Evolutionary conservation across 2,113 vertebrate species (phyloP).

Genomic region (Fregetta grallaria): DNA sequence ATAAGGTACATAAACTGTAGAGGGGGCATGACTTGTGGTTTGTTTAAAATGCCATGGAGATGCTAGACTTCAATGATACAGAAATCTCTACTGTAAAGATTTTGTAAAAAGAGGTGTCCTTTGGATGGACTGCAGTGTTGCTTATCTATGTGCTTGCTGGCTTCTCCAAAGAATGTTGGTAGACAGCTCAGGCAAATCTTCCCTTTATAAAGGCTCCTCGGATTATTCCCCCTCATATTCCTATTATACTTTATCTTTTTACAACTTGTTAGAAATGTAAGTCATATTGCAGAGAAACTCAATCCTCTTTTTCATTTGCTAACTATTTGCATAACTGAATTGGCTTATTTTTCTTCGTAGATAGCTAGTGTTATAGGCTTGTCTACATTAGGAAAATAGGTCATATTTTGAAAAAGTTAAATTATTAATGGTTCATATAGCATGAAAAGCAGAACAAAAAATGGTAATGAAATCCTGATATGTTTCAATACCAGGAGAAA

Average conservation of each 20-base stretch:
- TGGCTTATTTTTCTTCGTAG: constrained; percentile 3
- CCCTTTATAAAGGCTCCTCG: neutral
- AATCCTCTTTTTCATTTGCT: neutral
- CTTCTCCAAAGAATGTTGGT: neutral
- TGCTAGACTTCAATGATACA: neutral
- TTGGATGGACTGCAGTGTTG: neutral
- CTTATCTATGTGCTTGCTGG: neutral
- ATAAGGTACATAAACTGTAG: neutral
- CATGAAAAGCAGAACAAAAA: neutral
- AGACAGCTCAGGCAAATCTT: neutral
- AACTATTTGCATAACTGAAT: constrained; percentile 12
- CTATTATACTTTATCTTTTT: neutral
- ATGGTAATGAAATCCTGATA: constrained; percentile 9
- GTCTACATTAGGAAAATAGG: constrained; percentile 21
- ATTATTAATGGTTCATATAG: constrained; percentile 26
- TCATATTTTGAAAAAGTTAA: constrained; percentile 11
- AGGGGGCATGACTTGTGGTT: rapidly evolving
- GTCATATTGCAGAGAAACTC: neutral
- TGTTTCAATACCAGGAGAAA: constrained; percentile 3
- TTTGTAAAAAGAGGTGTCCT: neutral
- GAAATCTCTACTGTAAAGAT: neutral
- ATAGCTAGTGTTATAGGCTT: neutral
- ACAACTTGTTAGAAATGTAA: neutral
- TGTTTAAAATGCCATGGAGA: neutral
- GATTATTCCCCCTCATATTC: neutral